Base-by-base conservation (phyloP, 2,797 vertebrate species). In the Oophaga sylvatica region DNA sequence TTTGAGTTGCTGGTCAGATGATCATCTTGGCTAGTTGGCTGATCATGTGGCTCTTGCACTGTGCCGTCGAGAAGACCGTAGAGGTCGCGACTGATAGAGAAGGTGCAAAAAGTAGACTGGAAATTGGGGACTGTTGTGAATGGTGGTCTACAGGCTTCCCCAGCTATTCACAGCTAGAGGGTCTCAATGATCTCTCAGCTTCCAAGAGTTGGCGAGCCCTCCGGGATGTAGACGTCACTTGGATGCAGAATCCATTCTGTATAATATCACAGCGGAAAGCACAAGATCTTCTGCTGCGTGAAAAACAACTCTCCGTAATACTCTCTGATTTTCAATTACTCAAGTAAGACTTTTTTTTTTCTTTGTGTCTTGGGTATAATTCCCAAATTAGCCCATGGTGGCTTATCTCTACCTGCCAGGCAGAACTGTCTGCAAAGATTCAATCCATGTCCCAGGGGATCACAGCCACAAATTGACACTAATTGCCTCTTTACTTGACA, bases 401-500 rank as follows among this genome's bases (percentile, higher is more conserved):
- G 83, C 78, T 88, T 85, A 53, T 88, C 83, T 85, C 67, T 78
- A 22, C 63, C 83, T 89, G 87, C 77, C 87, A 89, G 79, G n/a
- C 70, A 85, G 83, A 65, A 71, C 48, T 65, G 87, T 73, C 83
- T 88, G 87, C 57, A 45, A 87, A 29, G 67, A 81, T 89, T 81
- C 79, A 85, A 67, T 68, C 62, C 60, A 77, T 70, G 70, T 89
- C 79, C 62, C 87, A 22, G 26, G 75, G 79, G 87, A 76, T 89
- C 48, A 20, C 19, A 56, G 79, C 83, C 87, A 89, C 79, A 81
- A 78, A 89, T 86, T 81, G 83, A 89, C 87, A 89, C 71, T 89
- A 89, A 89, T 89, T 89, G 87, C 83, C 87, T 76, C 70, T 53
- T 26, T 31, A 82, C 48, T 85, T 85, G 87, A 84, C 83, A 89